These are phyloP conservation scores for Junonia oenone DNA, from an alignment of 2,888 invertebrate species.

Conservation along the genomic window DNA sequence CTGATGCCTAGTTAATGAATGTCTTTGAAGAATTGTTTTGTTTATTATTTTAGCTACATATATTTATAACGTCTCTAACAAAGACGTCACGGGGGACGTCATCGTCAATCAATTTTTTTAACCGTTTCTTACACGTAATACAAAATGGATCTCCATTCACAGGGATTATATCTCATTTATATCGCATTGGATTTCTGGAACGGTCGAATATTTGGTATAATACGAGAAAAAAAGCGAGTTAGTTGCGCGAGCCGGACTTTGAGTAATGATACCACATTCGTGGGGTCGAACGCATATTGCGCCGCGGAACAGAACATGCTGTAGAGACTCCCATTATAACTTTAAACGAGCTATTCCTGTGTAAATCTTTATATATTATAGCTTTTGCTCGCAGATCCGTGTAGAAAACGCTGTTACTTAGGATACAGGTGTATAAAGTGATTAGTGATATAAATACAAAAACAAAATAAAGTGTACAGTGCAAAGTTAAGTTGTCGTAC, in stretches of 20 bases:
- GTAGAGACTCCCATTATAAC: slow-evolving; percentile 33
- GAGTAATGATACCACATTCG: slow-evolving; percentile 69
- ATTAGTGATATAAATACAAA: too few relatives aligned
- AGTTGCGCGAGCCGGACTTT: slow-evolving; percentile 53
- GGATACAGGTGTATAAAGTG: too few relatives aligned
- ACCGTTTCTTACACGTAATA: neutral
- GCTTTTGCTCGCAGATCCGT: too few relatives aligned
- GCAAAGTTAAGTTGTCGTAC: too few relatives aligned
- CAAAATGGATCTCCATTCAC: slow-evolving; percentile 16
- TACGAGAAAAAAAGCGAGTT: slow-evolving; percentile 47
- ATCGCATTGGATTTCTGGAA: slow-evolving; percentile 23
- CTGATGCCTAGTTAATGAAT: too few relatives aligned
- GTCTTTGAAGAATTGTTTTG: too few relatives aligned
- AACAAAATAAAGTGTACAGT: too few relatives aligned
- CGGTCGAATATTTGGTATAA: slow-evolving; percentile 44
- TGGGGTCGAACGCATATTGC: slow-evolving; percentile 66
- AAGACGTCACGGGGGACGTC: neutral
- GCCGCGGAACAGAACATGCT: slow-evolving; percentile 35
- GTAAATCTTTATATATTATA: too few relatives aligned
- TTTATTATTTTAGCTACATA: too few relatives aligned
- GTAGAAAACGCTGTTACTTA: too few relatives aligned
- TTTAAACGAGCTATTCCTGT: too few relatives aligned
- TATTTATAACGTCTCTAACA: neutral
- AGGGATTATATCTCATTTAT: slow-evolving; percentile 17
- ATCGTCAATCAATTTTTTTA: too few relatives aligned